Conservation (phyloP, 2,888 invertebrate genomes). For the Anthoptus insignis region DNA sequence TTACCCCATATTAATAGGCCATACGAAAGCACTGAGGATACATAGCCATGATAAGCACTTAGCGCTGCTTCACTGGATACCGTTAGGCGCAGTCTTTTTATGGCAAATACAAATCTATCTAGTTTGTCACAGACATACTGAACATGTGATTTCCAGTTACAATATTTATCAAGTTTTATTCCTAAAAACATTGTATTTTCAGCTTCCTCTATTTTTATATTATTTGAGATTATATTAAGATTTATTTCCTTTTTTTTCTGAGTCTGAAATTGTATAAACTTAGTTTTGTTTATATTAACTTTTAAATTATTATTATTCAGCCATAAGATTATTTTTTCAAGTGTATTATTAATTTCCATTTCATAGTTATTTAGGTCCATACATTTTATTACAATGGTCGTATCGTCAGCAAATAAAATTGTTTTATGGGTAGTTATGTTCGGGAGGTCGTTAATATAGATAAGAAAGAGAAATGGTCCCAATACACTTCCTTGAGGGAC, state of each 20-base stretch:
- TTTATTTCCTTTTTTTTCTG: too few species aligned
- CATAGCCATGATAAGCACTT: background rate
- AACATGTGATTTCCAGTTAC: background rate
- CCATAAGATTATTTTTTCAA: too few species aligned
- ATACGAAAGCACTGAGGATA: background rate
- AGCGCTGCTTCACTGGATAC: background rate
- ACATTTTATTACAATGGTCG: too few species aligned
- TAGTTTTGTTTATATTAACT: too few species aligned
- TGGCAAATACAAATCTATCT: background rate
- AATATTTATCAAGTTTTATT: background rate
- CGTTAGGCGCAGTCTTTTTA: background rate
- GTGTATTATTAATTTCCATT: too few species aligned
- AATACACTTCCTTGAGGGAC: constrained; percentile 7
- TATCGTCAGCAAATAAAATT: too few species aligned
- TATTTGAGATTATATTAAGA: background rate
- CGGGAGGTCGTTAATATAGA: too few species aligned
- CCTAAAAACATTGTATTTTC: background rate
- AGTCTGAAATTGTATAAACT: too few species aligned
- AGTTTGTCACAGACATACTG: background rate
- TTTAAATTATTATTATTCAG: too few species aligned
- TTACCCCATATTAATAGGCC: background rate
- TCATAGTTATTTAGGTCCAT: too few species aligned
- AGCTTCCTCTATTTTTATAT: background rate
- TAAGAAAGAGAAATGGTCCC: too few species aligned
- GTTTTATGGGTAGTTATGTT: too few species aligned